A percentile compares a stretch with the other conserved stretches of the same genome.
Conservation (phyloP, 2,797 vertebrate species). For the Odontamblyopus rebecca region DNA sequence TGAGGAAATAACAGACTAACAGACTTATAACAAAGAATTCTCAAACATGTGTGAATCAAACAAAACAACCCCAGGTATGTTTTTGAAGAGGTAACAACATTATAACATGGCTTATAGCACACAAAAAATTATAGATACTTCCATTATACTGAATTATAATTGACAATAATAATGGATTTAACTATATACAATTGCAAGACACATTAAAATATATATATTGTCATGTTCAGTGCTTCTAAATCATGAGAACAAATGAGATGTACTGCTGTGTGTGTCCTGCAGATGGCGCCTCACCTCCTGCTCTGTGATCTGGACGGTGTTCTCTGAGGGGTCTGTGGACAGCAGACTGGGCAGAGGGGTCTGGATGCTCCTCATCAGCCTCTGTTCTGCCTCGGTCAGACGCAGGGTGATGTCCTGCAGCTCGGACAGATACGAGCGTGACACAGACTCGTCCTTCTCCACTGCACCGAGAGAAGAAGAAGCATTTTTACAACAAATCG, state of each 20-base stretch:
- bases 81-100: background rate
- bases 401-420: slow-evolving; percentile 85
- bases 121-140: background rate
- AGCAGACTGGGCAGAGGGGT: slow-evolving; percentile 68
- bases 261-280: slow-evolving; percentile 27
- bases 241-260: background rate
- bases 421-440: slow-evolving; percentile 87
- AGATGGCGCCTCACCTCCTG: slow-evolving; percentile 86
- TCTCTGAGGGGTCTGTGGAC: slow-evolving; percentile 73
- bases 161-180: background rate
- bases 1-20: too few relatives aligned
- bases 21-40: too few relatives aligned
- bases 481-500: background rate
- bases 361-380: slow-evolving; percentile 83
- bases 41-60: too few relatives aligned
- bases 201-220: background rate
- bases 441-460: slow-evolving; percentile 91
- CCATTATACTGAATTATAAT: background rate
- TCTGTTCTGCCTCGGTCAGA: slow-evolving; percentile 86
- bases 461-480: slow-evolving; percentile 65
- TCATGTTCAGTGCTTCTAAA: background rate
- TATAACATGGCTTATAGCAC: too few relatives aligned
- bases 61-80: too few relatives aligned
- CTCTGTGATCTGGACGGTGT: slow-evolving; percentile 81
- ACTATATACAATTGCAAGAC: background rate